A percentile compares a stretch with the other conserved stretches of the same genome.
phyloP scores from a whole-genome alignment of 2,113 vertebrate species.

The Damaliscus lunatus region DNA sequence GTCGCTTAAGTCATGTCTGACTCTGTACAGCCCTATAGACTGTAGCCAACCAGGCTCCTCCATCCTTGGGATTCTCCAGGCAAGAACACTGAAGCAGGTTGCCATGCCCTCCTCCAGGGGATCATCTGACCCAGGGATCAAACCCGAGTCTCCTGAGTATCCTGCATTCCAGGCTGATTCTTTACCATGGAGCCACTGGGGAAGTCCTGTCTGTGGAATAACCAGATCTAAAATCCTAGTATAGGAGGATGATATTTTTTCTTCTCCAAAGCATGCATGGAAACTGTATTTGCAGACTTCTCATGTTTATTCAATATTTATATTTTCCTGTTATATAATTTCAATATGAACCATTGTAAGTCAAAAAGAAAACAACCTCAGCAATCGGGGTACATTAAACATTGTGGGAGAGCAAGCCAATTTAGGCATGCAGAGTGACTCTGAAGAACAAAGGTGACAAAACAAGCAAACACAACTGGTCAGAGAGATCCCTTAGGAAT shows the following conservation, averaged over 20 bases:
- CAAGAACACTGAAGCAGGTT: too few relatives aligned
- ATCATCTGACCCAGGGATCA: too few relatives aligned
- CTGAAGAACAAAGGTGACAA: neutral
- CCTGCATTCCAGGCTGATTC: too few relatives aligned
- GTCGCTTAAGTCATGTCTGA: neutral
- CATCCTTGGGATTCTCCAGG: too few relatives aligned
- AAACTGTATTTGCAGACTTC: neutral
- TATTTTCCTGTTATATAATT: neutral
- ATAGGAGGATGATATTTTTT: neutral
- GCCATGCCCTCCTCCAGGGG: too few relatives aligned
- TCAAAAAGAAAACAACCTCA: neutral
- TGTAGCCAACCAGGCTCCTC: too few relatives aligned
- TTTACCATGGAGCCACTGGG: neutral
- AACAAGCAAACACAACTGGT: neutral
- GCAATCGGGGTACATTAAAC: neutral
- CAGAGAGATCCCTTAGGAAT: neutral
- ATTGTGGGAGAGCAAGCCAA: neutral
- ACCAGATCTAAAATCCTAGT: neutral
- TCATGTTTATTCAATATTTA: neutral
- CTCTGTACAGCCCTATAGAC: rapidly evolving
- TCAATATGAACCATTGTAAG: neutral
- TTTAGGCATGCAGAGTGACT: neutral
- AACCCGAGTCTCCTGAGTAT: neutral
- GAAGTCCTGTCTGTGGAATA: neutral
- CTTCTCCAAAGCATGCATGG: neutral